A percentile compares a stretch with the other conserved stretches of the same genome.
These are phyloP conservation scores for Bergia sp. DNA, from an alignment of 92 coral and sea anemone species.

Conservation along the genomic window DNA sequence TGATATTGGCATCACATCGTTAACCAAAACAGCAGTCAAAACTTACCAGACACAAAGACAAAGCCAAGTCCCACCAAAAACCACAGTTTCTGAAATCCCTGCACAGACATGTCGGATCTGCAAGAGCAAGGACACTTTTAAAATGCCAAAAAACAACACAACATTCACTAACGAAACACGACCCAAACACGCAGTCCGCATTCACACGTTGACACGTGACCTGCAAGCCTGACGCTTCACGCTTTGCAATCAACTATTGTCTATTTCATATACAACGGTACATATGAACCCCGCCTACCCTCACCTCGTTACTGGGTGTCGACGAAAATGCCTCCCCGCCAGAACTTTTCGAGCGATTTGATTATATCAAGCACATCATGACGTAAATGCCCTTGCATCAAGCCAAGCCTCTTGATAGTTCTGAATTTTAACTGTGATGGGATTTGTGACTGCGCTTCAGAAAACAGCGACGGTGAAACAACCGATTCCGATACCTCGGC, in stretches of 20 bases:
- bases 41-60: slow-evolving; percentile 22
- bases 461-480: too few species aligned
- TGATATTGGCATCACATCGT: slow-evolving; percentile 14
- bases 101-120: neutral
- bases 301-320: too few species aligned
- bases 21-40: neutral
- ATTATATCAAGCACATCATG: too few species aligned
- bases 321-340: too few species aligned
- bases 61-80: slow-evolving; percentile 2
- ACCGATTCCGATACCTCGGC: too few species aligned
- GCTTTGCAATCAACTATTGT: neutral
- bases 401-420: too few species aligned
- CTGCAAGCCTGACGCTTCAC: neutral
- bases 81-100: slow-evolving; percentile 8
- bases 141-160: neutral
- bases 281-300: too few species aligned
- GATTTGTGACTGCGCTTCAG: too few species aligned
- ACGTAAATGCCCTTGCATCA: too few species aligned
- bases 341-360: too few species aligned
- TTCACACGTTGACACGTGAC: neutral
- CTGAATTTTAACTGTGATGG: too few species aligned
- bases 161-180: neutral
- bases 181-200: neutral
- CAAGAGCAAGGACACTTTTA: neutral
- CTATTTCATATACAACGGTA: too few species aligned